Percentiles rank a stretch among this genome's conserved stretches.
Evolutionary conservation across 2,888 invertebrate species (phyloP).

Genomic region (Epirrhoe tristata): DNA sequence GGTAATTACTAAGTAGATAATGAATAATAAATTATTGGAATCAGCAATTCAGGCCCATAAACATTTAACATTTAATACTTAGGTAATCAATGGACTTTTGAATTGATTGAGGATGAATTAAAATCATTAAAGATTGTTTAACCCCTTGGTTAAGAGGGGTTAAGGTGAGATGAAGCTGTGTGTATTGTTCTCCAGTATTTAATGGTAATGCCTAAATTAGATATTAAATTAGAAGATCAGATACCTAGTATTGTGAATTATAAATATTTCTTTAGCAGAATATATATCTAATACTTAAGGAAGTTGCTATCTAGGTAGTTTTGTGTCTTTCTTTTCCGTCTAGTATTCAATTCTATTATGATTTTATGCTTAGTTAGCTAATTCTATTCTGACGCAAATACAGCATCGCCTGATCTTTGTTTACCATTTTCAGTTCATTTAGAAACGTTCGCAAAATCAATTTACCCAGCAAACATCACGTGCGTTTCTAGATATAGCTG

Average conservation of each 20-base stretch:
- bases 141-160: too few relatives aligned
- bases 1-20: not conserved
- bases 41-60: not conserved
- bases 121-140: slow-evolving; percentile 45
- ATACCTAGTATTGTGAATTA: not conserved
- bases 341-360: not conserved
- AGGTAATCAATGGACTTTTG: not conserved
- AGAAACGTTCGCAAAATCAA: slow-evolving; percentile 45
- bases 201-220: too few relatives aligned
- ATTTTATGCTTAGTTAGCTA: slow-evolving; percentile 12
- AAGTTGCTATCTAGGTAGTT: too few relatives aligned
- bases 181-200: too few relatives aligned
- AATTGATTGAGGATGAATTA: slow-evolving; percentile 25
- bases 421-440: slow-evolving; percentile 35
- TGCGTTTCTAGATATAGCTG: slow-evolving; percentile 25
- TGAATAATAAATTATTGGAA: too few relatives aligned
- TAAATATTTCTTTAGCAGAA: not conserved
- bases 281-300: too few relatives aligned
- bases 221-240: too few relatives aligned
- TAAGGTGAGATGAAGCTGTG: too few relatives aligned
- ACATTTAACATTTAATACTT: not conserved
- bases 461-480: slow-evolving; percentile 47
- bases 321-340: not conserved
- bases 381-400: slow-evolving; percentile 1
- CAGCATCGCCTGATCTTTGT: slow-evolving; percentile 36